Percentiles rank a stretch among this genome's conserved stretches.
phyloP scores from a whole-genome alignment of 2,888 invertebrate species.

The Rhogogaster chlorosoma region DNA sequence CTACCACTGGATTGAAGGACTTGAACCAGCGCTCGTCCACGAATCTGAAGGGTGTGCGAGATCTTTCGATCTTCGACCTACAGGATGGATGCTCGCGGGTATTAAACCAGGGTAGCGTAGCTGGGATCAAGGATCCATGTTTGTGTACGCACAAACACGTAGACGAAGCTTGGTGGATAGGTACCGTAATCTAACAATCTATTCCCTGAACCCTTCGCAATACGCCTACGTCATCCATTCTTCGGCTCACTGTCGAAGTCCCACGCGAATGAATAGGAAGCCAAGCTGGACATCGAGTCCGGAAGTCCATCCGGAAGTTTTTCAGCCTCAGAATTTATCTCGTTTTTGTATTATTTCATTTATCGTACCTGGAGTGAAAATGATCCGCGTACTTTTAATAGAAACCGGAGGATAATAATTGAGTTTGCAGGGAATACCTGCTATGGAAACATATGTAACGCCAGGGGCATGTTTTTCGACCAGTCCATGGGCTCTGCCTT shows the following conservation, averaged over 20 bases:
- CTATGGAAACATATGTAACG: constrained; percentile 15
- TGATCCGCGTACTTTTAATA: neutral
- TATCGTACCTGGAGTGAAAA: neutral
- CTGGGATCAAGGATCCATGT: constrained; percentile 20
- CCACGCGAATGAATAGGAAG: neutral
- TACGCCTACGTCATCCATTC: constrained; percentile 22
- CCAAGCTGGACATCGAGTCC: neutral
- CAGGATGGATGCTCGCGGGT: constrained; percentile 29
- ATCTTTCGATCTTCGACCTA: constrained; percentile 39
- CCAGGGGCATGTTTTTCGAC: constrained; percentile 27
- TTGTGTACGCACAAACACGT: constrained; percentile 34
- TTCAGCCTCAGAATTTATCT: neutral
- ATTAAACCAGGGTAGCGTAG: constrained; percentile 31
- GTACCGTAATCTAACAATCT: constrained; percentile 47
- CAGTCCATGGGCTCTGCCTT: constrained; percentile 6
- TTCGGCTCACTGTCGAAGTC: neutral
- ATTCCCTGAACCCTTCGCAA: constrained; percentile 44
- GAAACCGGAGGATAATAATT: constrained; percentile 10
- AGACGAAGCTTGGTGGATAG: constrained; percentile 34
- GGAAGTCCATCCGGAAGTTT: neutral
- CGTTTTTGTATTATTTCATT: neutral
- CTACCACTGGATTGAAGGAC: constrained; percentile 20
- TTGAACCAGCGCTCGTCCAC: constrained; percentile 11
- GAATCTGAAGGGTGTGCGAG: constrained; percentile 38
- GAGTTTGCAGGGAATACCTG: constrained; percentile 15